Base-by-base conservation (phyloP, 2,113 vertebrate species). In the Rhagologus leucostigma region DNA sequence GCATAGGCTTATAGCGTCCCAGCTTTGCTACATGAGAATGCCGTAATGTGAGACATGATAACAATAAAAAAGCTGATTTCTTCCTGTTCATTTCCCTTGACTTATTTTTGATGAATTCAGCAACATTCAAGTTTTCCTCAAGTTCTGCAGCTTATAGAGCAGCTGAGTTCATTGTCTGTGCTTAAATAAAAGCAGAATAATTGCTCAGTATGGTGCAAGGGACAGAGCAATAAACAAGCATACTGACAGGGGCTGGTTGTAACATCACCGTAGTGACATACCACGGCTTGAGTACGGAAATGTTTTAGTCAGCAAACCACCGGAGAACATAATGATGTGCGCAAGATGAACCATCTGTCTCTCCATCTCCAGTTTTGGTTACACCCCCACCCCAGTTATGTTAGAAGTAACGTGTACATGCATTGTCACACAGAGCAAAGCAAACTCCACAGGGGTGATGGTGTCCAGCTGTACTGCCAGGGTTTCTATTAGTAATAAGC, bases 151-250 rank as follows among this genome's bases (percentile, higher is more conserved):
- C n/a, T 79, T 79, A 41, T 55, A 37, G 17, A 57, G 23, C 23
- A 83, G 30, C 85, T 78, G 74, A 77, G 46, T 50, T 88, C 4
- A 0, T 62, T 93, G 65, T 16, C 30, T 19, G 16, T 55, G 26
- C 73, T 92, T 95, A 70, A 93, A 69, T 75, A 83, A 92, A 75
- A 56, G 19, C 39, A 70, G 71, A 86, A 64, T 88, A 84, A 92
- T 90, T 75, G 44, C 6, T 9, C 63, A n/a, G 16, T 21, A 9
- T 41, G 50, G 71, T 53, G 79, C 63, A 77, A 90, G 47, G 68
- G 76, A 67, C 62, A 84, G 71, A 83, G 73, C 42, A 55, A 53
- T 84, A 77, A 82, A 26, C 17, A 91, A 59, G 32, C 4, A 1
- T 23, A 20, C 63, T 80, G 50, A 55, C 22, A 47, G 52, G 17